phyloP scores from a whole-genome alignment of 1,140 invertebrate species.

The Triops cancriformis region DNA sequence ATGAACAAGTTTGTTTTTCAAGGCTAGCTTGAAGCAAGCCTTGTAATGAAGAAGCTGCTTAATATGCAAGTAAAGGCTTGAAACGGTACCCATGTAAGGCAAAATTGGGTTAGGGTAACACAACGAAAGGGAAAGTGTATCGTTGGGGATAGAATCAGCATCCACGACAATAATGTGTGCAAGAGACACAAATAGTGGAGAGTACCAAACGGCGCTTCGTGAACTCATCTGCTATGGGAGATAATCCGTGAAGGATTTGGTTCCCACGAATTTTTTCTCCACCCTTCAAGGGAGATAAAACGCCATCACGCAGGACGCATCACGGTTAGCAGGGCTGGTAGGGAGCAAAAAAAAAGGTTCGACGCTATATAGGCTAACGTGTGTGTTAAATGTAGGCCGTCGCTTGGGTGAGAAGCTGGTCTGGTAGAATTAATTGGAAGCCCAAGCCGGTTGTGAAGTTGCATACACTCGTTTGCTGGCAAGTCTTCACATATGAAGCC shows the following conservation, averaged over 20 bases:
- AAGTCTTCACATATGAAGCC: background rate
- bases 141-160: background rate
- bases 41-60: background rate
- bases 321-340: background rate
- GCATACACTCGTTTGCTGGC: background rate
- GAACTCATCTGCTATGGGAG: background rate
- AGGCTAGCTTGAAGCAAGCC: background rate
- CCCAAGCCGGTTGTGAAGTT: background rate
- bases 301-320: background rate
- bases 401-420: background rate
- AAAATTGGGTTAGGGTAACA: background rate
- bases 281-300: background rate
- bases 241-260: background rate
- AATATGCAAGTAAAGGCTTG: background rate
- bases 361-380: conserved; percentile 1
- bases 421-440: background rate
- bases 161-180: background rate
- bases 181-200: background rate
- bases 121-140: background rate
- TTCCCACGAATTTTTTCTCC: background rate
- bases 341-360: background rate
- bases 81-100: background rate
- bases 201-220: background rate
- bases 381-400: background rate
- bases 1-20: conserved; percentile 11